These are phyloP conservation scores for Nycticryphes semicollaris DNA, from an alignment of 2,113 vertebrate genomes.

Conservation along the genomic window DNA sequence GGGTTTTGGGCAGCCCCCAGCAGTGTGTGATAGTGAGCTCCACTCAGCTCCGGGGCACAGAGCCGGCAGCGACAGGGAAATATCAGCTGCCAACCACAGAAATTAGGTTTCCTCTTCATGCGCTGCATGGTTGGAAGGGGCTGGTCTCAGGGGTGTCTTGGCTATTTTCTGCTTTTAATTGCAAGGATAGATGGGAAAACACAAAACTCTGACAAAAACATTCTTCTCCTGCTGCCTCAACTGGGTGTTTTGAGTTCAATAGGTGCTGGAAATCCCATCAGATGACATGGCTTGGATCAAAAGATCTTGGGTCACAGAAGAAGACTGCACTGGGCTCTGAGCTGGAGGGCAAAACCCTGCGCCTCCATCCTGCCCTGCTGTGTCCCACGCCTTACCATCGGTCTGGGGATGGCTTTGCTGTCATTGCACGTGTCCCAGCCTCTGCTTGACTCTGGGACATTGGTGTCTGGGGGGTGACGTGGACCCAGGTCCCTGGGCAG, in stretches of 20 bases:
- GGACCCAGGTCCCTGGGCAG: neutral
- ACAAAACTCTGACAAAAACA: neutral
- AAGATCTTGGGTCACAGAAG: neutral
- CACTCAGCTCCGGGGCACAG: neutral
- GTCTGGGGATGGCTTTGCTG: neutral
- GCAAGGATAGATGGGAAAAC: neutral
- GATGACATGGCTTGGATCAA: neutral
- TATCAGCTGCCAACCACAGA: neutral
- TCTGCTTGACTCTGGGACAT: neutral
- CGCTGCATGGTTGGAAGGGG: neutral
- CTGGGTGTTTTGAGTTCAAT: neutral
- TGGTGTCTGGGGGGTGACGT: rapidly evolving
- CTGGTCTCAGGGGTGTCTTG: neutral
- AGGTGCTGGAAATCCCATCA: neutral
- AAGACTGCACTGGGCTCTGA: neutral
- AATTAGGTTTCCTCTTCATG: slow-evolving; percentile 1
- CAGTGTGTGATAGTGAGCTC: neutral
- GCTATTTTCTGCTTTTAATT: neutral
- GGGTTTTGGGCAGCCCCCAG: neutral
- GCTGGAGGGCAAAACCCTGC: neutral
- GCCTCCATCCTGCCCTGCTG: rapidly evolving
- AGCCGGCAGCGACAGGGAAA: neutral
- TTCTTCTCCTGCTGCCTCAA: rapidly evolving
- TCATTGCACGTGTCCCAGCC: neutral
- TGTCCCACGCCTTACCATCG: neutral